These are phyloP conservation scores for Athalia cordata DNA, from an alignment of 2,888 invertebrate genomes.

Conservation along the genomic window DNA sequence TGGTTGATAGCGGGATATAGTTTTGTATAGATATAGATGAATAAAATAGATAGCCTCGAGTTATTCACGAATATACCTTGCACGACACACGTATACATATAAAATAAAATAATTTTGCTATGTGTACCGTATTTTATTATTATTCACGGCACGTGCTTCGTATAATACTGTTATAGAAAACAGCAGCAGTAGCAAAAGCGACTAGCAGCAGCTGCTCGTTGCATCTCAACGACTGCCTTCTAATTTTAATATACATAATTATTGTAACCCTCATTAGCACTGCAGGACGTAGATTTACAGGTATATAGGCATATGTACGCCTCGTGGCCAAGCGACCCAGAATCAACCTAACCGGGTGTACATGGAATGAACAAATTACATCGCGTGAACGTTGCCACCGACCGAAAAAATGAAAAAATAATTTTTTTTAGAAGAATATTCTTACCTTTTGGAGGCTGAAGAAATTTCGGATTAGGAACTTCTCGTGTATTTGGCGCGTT, in stretches of 20 bases:
- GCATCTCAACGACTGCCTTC: no score
- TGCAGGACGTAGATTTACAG: no score
- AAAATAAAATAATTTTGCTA: not conserved
- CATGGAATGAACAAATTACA: no score
- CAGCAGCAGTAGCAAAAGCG: no score
- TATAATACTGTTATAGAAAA: not conserved
- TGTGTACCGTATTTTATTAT: constrained; percentile 1
- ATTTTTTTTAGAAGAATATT: no score
- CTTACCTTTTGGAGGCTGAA: constrained; percentile 11
- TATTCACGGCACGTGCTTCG: constrained; percentile 15
- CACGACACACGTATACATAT: not conserved
- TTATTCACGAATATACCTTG: constrained; percentile 4
- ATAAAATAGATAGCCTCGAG: constrained; percentile 11
- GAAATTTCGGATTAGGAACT: not conserved
- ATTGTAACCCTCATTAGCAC: no score
- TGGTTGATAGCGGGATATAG: constrained; percentile 11
- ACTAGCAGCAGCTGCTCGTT: no score
- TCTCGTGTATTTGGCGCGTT: constrained; percentile 3
- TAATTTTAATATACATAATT: no score
- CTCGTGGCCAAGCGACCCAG: no score
- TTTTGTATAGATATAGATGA: not conserved
- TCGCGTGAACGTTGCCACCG: no score
- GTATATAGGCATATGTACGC: no score
- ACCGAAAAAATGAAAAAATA: not conserved
- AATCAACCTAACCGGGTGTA: no score